Conservation (phyloP, 2,797 vertebrate species). For the Chrysocyon brachyurus region DNA sequence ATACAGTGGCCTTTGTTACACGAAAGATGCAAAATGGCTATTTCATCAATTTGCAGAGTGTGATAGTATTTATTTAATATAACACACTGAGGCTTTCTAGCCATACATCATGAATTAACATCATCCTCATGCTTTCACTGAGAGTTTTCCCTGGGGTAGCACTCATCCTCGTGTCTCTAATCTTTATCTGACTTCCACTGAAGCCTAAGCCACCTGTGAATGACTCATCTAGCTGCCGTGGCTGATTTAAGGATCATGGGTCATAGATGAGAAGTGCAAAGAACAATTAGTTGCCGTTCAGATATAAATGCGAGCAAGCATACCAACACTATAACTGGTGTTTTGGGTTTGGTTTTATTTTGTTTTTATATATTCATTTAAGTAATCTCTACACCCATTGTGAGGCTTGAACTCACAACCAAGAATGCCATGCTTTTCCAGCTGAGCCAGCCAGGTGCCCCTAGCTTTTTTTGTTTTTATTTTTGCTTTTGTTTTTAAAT, state of each 20-base stretch:
- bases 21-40: conserved; percentile 55
- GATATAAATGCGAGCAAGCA: background rate
- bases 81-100: conserved; percentile 53
- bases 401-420: background rate
- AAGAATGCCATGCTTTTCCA: background rate
- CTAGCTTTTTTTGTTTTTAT: background rate
- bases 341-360: background rate
- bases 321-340: background rate
- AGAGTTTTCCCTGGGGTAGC: background rate
- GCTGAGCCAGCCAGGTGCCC: background rate
- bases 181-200: conserved; percentile 57
- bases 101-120: conserved; percentile 64
- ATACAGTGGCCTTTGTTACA: conserved; percentile 39
- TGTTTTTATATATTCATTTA: background rate
- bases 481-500: background rate
- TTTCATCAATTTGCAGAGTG: conserved; percentile 66
- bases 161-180: conserved; percentile 60
- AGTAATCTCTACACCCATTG: background rate
- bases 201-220: background rate
- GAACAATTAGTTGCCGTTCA: conserved; percentile 17
- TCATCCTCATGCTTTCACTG: conserved; percentile 64
- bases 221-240: conserved; percentile 31
- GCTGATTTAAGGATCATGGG: conserved; percentile 62
- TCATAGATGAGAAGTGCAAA: background rate
- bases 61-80: conserved; percentile 47